These are phyloP conservation scores for Mesitornis unicolor DNA, from an alignment of 2,113 vertebrate genomes.

Conservation along the genomic window DNA sequence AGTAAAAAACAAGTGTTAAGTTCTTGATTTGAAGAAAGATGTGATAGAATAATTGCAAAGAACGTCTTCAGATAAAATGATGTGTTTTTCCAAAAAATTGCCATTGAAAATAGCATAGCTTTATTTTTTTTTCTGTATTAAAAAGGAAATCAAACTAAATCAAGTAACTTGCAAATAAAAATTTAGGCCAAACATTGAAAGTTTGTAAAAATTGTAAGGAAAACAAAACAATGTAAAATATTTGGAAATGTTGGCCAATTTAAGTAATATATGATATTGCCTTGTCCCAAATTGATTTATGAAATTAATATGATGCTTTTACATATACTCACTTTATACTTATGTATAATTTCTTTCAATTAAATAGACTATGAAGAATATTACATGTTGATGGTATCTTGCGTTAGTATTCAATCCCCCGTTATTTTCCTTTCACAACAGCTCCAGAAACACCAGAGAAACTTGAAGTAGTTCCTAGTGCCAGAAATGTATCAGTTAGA, in stretches of 20 bases:
- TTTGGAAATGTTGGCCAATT: background rate
- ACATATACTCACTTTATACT: background rate
- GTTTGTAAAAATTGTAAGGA: background rate
- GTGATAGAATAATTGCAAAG: background rate
- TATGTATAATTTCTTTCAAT: background rate
- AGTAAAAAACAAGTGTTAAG: background rate
- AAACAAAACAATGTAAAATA: background rate
- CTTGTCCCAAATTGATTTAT: background rate
- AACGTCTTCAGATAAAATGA: background rate
- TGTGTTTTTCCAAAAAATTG: background rate
- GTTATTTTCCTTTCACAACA: slow-evolving; percentile 24
- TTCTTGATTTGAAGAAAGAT: background rate
- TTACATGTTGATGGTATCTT: background rate
- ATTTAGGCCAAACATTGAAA: background rate
- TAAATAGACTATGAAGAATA: background rate
- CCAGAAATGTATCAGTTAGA: rapidly evolving
- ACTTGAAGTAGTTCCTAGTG: rapidly evolving
- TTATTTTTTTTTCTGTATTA: background rate
- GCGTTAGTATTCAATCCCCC: background rate
- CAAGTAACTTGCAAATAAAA: background rate
- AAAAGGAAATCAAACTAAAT: background rate
- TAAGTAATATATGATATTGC: background rate
- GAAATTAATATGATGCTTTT: background rate
- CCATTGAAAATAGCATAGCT: background rate
- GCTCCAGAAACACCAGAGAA: background rate